Percentiles rank a stretch among this genome's conserved stretches.
phyloP scores from a whole-genome alignment of 2,888 invertebrate species.

The Prostheceraeus crozeri region DNA sequence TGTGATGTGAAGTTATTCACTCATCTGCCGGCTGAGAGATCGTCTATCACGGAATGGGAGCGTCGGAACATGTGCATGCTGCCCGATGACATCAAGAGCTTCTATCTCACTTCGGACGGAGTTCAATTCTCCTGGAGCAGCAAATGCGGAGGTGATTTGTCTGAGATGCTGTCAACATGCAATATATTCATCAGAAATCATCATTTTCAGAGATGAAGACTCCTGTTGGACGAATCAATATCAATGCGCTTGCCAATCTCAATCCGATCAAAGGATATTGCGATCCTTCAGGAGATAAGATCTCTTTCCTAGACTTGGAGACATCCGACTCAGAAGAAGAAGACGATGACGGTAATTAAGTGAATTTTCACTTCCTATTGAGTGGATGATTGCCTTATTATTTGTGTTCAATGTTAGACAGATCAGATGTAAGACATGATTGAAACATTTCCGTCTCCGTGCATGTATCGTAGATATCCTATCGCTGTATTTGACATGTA shows the following conservation, averaged over 20 bases:
- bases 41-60: conserved; percentile 47
- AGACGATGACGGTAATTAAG: too few species aligned
- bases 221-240: conserved; percentile 49
- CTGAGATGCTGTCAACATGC: conserved; percentile 3
- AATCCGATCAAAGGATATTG: conserved; percentile 43
- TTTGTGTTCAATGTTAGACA: too few species aligned
- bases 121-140: conserved; percentile 52
- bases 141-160: conserved; percentile 41
- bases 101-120: conserved; percentile 53
- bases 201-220: conserved; percentile 44
- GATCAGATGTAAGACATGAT: too few species aligned
- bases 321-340: conserved; percentile 47
- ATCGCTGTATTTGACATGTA: too few species aligned
- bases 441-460: too few species aligned
- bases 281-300: conserved; percentile 42
- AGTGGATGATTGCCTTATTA: too few species aligned
- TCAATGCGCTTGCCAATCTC: conserved; percentile 49
- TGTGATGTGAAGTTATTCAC: conserved; percentile 46
- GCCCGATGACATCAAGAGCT: conserved; percentile 53
- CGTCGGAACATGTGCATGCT: conserved; percentile 50
- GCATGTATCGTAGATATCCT: too few species aligned
- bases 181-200: conserved; percentile 17
- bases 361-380: too few species aligned
- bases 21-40: conserved; percentile 44
- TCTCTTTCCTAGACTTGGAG: conserved; percentile 46